Evolutionary conservation across 2,797 vertebrate species (phyloP), one percentile per base, ranked within the genome.

Genomic region (Podargus strigoides): DNA sequence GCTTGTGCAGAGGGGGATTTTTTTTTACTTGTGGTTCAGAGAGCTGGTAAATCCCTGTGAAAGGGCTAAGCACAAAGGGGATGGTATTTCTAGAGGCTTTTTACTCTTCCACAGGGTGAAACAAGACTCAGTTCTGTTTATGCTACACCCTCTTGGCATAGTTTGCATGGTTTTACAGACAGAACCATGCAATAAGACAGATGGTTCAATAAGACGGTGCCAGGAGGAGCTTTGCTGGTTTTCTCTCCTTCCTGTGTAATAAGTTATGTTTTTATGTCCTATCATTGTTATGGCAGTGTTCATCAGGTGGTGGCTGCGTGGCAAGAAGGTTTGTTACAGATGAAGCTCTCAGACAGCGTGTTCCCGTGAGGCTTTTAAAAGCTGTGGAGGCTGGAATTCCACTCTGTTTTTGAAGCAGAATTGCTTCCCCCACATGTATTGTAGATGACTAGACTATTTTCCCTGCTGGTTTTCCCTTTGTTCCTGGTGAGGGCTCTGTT

Each of bases 171-270:
- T 92, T 94, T 89, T 92, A 79, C 94, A 96, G 92, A 84, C 94
- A 91, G 92, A 93, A 14, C 91, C 88, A 56, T 89, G 95, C 89
- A 91, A 2, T 87, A 81, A 95, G 94, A 95, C 95, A 97, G 95
- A 95, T 96, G 95, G 95, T 92, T 95, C 93, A 88, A 26, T 67
- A 66, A 58, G 89, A 81, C 4, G 0, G 89, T 96, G 94, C 91
- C 94, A 96, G 94, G 93, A 94, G 89, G 75, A 88, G 95, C 80
- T 91, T 90, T 96, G 95, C 94, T 95, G 96, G 41, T 94, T 96
- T 93, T 90, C 94, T 91, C 52, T 67, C 66, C 89, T 93, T 94
- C 87, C 92, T 89, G 74, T 88, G 85, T 80, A 80, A 70, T 72
- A 60, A 72, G 68, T 42, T 36, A 20, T 84, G 92, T 30, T 90